A percentile compares a stretch with the other conserved stretches of the same genome.
Conservation (phyloP, 2,797 vertebrate genomes). For the Sebastes iracundus region DNA sequence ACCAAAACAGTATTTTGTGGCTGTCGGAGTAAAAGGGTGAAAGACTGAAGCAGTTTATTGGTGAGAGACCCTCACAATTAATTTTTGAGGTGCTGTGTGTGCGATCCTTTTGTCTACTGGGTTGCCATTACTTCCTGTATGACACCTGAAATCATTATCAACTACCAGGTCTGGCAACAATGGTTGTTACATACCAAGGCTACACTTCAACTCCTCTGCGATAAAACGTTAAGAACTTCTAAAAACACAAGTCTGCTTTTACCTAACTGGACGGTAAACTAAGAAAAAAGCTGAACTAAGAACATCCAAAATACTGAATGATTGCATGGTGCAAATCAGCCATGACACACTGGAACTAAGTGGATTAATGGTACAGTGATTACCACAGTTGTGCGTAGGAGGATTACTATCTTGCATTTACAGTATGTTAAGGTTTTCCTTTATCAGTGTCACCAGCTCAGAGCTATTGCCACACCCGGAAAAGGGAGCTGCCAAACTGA, state of each 20-base stretch:
- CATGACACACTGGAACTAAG: constrained; percentile 1
- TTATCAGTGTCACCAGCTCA: not conserved
- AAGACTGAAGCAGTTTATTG: not conserved
- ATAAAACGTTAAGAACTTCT: not conserved
- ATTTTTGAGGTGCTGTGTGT: not conserved
- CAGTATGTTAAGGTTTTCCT: not conserved
- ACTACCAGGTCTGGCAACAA: not conserved
- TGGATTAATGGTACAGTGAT: not conserved
- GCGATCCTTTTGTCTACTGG: not conserved
- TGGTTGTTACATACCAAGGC: not conserved
- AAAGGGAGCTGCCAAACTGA: constrained; percentile 9
- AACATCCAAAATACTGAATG: not conserved
- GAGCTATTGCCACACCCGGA: constrained; percentile 4
- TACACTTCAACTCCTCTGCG: not conserved
- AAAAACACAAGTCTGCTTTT: constrained; percentile 4
- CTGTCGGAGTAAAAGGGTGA: not conserved
- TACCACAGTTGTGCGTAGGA: not conserved
- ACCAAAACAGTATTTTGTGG: not conserved
- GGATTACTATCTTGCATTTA: not conserved
- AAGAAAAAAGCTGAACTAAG: not conserved
- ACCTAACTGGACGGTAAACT: not conserved
- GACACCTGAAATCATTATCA: constrained; percentile 1
- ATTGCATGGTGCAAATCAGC: not conserved
- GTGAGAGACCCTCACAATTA: not conserved
- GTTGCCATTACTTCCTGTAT: not conserved